These are phyloP conservation scores for Glaucopsyche alexis DNA, from an alignment of 2,888 invertebrate genomes.

Conservation along the genomic window DNA sequence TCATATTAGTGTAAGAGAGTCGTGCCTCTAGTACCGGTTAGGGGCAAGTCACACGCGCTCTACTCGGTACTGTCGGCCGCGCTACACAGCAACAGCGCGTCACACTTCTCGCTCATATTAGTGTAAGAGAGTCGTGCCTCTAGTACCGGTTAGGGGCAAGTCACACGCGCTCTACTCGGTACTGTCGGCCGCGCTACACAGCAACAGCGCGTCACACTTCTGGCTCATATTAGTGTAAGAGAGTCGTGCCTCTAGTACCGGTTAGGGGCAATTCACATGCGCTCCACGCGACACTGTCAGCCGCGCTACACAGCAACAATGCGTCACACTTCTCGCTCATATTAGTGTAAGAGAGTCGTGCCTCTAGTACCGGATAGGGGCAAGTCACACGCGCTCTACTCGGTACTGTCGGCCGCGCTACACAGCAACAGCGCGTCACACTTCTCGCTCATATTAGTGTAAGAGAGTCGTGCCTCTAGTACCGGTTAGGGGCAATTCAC, in stretches of 20 bases:
- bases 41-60: constrained; percentile 39
- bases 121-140: constrained; percentile 49
- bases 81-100: constrained; percentile 53
- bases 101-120: constrained; percentile 58
- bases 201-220: constrained; percentile 58
- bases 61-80: constrained; percentile 53
- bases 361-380: constrained; percentile 49
- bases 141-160: constrained; percentile 48
- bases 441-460: constrained; percentile 54
- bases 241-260: constrained; percentile 51
- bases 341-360: constrained; percentile 53
- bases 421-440: constrained; percentile 57
- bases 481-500: constrained; percentile 44
- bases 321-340: constrained; percentile 56
- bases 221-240: constrained; percentile 52
- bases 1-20: constrained; percentile 56
- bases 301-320: constrained; percentile 55
- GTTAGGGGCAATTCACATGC: constrained; percentile 41
- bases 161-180: constrained; percentile 46
- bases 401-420: constrained; percentile 53
- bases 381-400: constrained; percentile 39
- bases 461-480: constrained; percentile 51
- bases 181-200: constrained; percentile 52
- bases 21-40: constrained; percentile 49
- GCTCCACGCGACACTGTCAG: constrained; percentile 50